Conservation (phyloP, 2,888 invertebrate species). For the Scaptodrosophila latifasciaeformis region DNA sequence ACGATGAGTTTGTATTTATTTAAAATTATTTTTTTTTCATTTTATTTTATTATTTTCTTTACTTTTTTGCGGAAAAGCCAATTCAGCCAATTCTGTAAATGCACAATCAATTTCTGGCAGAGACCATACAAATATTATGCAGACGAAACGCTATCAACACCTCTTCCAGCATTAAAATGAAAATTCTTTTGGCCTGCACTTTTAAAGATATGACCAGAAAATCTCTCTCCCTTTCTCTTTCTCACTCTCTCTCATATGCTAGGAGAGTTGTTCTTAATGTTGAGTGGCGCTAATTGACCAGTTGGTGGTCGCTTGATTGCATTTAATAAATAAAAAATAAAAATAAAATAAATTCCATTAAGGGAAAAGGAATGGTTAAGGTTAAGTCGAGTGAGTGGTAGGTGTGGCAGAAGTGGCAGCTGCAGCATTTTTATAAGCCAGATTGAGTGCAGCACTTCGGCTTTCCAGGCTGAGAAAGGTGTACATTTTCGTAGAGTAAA, state of each 20-base stretch:
- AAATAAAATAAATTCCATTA: slow-evolving; percentile 2
- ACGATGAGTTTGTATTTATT: no score
- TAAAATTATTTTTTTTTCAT: no score
- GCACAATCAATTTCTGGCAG: no score
- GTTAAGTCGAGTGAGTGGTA: neutral
- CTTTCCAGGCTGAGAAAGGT: no score
- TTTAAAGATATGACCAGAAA: no score
- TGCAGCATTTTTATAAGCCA: neutral
- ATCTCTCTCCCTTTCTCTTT: no score
- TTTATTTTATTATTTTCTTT: no score
- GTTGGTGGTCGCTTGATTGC: neutral
- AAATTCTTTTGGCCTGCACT: neutral
- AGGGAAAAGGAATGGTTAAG: neutral
- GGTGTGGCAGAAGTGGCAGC: no score
- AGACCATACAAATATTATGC: neutral
- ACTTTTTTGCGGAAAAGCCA: no score
- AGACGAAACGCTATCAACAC: neutral
- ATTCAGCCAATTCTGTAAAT: neutral
- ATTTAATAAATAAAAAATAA: slow-evolving; percentile 6
- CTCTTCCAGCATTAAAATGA: slow-evolving; percentile 1
- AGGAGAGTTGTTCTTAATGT: neutral
- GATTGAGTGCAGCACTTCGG: neutral
- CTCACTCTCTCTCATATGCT: no score
- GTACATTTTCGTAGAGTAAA: no score
- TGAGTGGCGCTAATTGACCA: neutral